phyloP scores from a whole-genome alignment of 1,140 invertebrate species.

The Proctacanthus coquilletti region DNA sequence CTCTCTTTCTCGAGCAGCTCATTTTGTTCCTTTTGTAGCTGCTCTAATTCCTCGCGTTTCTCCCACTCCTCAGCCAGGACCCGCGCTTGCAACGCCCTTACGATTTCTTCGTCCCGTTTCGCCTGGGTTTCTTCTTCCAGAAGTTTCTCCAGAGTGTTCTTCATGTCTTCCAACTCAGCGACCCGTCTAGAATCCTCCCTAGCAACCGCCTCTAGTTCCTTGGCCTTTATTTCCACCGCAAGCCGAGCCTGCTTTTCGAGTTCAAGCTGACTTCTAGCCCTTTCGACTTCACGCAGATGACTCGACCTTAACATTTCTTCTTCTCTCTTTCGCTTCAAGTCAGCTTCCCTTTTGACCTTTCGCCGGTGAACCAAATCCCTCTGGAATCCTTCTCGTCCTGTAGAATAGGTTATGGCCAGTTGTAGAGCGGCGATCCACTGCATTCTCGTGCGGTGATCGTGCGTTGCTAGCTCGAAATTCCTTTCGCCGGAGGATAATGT shows the following conservation, averaged over 20 bases:
- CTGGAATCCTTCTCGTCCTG: constrained; percentile 48
- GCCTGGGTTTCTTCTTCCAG: constrained; percentile 67
- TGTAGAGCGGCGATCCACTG: constrained; percentile 57
- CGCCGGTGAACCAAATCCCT: constrained; percentile 37
- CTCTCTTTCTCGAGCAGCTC: constrained; percentile 54
- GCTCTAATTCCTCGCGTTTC: constrained; percentile 60
- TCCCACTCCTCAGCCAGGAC: constrained; percentile 72
- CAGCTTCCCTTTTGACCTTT: constrained; percentile 40
- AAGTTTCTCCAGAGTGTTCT: constrained; percentile 46
- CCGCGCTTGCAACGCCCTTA: constrained; percentile 51
- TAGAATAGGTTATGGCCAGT: constrained; percentile 48
- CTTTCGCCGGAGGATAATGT: constrained; percentile 47
- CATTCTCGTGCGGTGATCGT: constrained; percentile 48
- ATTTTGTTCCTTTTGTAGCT: constrained; percentile 56
- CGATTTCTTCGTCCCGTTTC: constrained; percentile 70
- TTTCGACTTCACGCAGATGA: constrained; percentile 25
- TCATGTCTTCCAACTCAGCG: constrained; percentile 51
- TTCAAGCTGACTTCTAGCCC: constrained; percentile 39
- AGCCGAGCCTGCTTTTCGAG: constrained; percentile 47
- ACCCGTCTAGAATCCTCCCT: constrained; percentile 53
- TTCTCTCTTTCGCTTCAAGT: constrained; percentile 38
- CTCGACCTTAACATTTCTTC: constrained; percentile 22
- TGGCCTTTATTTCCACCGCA: constrained; percentile 46
- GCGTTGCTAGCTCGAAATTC: constrained; percentile 49
- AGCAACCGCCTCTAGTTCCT: constrained; percentile 46